A percentile compares a stretch with the other conserved stretches of the same genome.
Conservation (phyloP, 37 sponge, comb jelly and placozoan genomes). For the Diacarnus erythraeanus region DNA sequence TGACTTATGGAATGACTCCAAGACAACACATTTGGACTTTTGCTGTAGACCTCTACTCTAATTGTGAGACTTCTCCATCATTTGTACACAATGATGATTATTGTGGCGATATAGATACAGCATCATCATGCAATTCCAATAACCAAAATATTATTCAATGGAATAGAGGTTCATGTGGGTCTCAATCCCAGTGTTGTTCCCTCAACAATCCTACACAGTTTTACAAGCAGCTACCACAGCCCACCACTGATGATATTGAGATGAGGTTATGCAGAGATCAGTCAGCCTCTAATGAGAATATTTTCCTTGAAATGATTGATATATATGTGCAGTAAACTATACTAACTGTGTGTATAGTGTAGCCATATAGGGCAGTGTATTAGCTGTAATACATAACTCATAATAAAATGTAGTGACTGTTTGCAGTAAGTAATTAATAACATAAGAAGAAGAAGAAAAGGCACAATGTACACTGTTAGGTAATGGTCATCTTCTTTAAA, state of each 20-base stretch:
- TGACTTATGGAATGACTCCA: slow-evolving; percentile 4
- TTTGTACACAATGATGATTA: no score
- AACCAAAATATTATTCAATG: no score
- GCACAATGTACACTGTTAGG: no score
- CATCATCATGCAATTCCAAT: no score
- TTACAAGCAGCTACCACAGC: slow-evolving; percentile 2
- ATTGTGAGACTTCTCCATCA: background rate
- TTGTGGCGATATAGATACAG: background rate
- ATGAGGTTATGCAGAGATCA: slow-evolving; percentile 2
- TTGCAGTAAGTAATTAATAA: no score
- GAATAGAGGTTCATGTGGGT: background rate
- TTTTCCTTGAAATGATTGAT: background rate
- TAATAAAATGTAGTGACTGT: no score
- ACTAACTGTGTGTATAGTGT: no score
- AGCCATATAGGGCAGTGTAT: no score
- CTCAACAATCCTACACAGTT: background rate
- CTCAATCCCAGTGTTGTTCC: background rate
- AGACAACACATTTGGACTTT: slow-evolving; percentile 30
- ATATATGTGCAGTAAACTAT: background rate
- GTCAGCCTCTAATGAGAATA: background rate
- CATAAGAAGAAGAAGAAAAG: no score
- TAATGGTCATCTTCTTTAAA: no score
- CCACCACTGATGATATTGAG: slow-evolving; percentile 13
- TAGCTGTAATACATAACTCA: no score
- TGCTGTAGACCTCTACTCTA: background rate